Percentiles rank a stretch among this genome's conserved stretches.
Conservation (phyloP, 2,888 invertebrate genomes). For the Ectropis crepuscularia region DNA sequence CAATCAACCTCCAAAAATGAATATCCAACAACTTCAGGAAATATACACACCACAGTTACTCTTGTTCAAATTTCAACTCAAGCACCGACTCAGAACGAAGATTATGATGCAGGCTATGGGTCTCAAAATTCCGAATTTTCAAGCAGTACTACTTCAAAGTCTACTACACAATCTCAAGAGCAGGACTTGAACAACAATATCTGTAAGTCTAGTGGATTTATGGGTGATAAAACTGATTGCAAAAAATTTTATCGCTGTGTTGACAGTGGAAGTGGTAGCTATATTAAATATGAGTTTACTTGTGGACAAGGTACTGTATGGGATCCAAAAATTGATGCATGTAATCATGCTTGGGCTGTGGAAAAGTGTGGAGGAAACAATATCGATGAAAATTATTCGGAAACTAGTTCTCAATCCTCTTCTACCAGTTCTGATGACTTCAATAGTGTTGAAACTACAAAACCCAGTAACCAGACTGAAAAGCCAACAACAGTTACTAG, state of each 20-base stretch:
- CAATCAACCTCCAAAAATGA: slow-evolving; percentile 39
- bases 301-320: slow-evolving; percentile 86
- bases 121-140: slow-evolving; percentile 37
- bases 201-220: slow-evolving; percentile 83
- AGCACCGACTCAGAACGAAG: slow-evolving; percentile 37
- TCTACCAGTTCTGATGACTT: slow-evolving; percentile 16
- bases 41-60: slow-evolving; percentile 37
- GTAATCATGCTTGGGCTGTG: slow-evolving; percentile 83
- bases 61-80: slow-evolving; percentile 41
- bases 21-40: slow-evolving; percentile 30
- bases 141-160: slow-evolving; percentile 5
- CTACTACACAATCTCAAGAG: slow-evolving; percentile 17
- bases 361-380: slow-evolving; percentile 50
- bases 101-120: slow-evolving; percentile 52
- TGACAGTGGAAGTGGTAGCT: slow-evolving; percentile 69
- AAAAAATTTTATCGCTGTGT: slow-evolving; percentile 89
- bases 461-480: slow-evolving; percentile 30
- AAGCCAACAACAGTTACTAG: slow-evolving; percentile 23
- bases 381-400: slow-evolving; percentile 34
- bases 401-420: slow-evolving; percentile 38
- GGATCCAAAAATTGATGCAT: slow-evolving; percentile 82
- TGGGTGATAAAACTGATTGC: slow-evolving; percentile 83
- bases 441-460: slow-evolving; percentile 18
- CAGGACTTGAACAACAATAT: slow-evolving; percentile 34
- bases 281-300: slow-evolving; percentile 80